phyloP scores from a whole-genome alignment of 2,888 invertebrate species.

The Scaptodrosophila latifasciaeformis region DNA sequence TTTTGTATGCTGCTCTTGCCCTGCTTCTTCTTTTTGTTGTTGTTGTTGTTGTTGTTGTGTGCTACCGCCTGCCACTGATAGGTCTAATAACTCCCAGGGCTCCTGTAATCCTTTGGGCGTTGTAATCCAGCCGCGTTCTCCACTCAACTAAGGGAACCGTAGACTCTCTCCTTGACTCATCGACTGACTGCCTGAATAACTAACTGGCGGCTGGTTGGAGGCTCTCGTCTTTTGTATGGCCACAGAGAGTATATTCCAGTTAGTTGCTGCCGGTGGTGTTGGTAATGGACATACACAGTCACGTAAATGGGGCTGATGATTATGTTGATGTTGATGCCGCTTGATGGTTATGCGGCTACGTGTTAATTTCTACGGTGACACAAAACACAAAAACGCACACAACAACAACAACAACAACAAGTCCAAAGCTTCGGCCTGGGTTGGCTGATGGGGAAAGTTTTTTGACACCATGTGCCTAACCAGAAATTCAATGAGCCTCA shows the following conservation, averaged over 20 bases:
- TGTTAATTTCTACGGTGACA: slow-evolving; percentile 48
- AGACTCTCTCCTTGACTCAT: no score
- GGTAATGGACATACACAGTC: slow-evolving; percentile 54
- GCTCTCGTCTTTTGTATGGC: neutral
- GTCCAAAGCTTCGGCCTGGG: no score
- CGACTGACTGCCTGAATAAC: no score
- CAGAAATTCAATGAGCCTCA: no score
- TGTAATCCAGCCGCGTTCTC: slow-evolving; percentile 5
- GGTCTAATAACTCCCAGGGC: slow-evolving; percentile 62
- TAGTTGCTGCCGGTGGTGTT: slow-evolving; percentile 3
- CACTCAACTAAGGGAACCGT: no score
- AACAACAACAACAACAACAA: neutral
- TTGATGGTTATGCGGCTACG: slow-evolving; percentile 54
- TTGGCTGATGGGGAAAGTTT: no score
- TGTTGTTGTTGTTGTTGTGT: slow-evolving; percentile 18
- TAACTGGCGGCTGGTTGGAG: no score
- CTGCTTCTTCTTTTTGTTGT: neutral
- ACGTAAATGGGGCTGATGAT: slow-evolving; percentile 56
- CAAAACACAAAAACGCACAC: no score
- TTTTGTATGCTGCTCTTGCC: neutral
- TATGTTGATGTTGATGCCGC: slow-evolving; percentile 50
- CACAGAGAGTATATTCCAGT: no score
- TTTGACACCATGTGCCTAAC: no score
- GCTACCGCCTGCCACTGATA: slow-evolving; percentile 41
- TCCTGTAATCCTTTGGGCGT: slow-evolving; percentile 60